Evolutionary conservation across 2,113 vertebrate genomes (phyloP).

Genomic region (Rhinolophus sinicus): DNA sequence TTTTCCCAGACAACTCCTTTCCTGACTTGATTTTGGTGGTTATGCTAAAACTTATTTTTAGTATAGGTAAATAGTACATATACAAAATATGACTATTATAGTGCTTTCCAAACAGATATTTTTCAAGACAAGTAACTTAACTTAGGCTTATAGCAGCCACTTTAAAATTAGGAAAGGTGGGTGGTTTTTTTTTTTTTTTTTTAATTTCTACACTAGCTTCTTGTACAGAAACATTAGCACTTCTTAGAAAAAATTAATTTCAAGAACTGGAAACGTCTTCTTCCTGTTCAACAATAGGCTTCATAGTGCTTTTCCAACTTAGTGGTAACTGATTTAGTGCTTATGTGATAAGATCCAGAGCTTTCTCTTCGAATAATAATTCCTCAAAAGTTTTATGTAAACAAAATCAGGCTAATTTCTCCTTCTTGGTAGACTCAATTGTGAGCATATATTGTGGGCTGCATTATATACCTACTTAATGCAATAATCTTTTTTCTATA

Average conservation of each 20-base stretch:
- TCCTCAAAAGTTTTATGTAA: constrained; percentile 8
- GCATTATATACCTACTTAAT: not conserved
- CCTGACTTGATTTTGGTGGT: not conserved
- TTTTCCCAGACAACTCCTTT: not conserved
- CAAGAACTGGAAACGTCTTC: constrained; percentile 3
- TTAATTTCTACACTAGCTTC: constrained; percentile 28
- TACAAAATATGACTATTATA: constrained; percentile 27
- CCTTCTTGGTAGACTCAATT: not conserved
- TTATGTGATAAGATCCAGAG: not conserved
- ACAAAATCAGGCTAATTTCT: not conserved
- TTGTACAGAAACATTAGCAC: not conserved
- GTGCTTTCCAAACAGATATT: constrained; percentile 27
- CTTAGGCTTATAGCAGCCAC: not conserved
- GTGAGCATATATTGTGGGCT: not conserved
- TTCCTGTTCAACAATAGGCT: not conserved
- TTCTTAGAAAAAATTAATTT: not conserved
- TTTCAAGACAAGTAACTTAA: constrained; percentile 48
- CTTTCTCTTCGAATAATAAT: constrained; percentile 40
- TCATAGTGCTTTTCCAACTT: not conserved
- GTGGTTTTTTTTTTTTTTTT: too few relatives aligned
- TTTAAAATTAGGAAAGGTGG: constrained; percentile 53
- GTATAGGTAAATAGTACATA: not conserved
- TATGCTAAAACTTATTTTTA: not conserved
- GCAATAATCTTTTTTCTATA: not conserved
- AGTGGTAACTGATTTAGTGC: not conserved